Percentiles rank a stretch among this genome's conserved stretches.
Conservation (phyloP, 2,113 vertebrate species). For the Hyla sarda region DNA sequence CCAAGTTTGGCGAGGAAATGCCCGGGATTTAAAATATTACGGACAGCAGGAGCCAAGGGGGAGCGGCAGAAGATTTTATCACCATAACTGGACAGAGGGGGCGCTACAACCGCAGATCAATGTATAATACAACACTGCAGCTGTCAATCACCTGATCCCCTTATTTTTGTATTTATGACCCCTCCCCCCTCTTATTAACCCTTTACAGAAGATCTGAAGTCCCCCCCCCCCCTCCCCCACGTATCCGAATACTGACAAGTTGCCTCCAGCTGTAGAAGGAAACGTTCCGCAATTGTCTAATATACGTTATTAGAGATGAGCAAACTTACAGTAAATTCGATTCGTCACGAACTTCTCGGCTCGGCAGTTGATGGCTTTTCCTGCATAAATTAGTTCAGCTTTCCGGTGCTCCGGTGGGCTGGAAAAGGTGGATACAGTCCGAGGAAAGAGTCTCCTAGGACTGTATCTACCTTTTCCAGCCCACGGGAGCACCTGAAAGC, state of each 20-base stretch:
- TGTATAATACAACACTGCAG: too few species aligned
- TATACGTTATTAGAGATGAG: not conserved
- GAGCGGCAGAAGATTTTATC: too few species aligned
- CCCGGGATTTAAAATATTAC: not conserved
- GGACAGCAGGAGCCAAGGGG: not conserved
- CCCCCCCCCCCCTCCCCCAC: too few species aligned
- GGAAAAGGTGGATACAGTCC: too few species aligned
- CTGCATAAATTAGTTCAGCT: too few species aligned
- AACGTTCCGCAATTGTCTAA: not conserved
- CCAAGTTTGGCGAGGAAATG: slow-evolving; percentile 47
- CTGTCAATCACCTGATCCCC: not conserved
- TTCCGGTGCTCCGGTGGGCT: too few species aligned
- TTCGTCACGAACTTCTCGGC: too few species aligned
- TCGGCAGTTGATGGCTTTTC: too few species aligned
- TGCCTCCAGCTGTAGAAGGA: not conserved
- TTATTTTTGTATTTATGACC: not conserved
- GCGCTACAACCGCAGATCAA: not conserved
- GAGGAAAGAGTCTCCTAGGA: too few species aligned
- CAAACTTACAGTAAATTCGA: too few species aligned
- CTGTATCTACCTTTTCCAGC: too few species aligned
- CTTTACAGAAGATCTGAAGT: not conserved
- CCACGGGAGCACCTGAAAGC: too few species aligned
- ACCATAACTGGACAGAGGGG: not conserved
- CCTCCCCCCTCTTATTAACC: not conserved
- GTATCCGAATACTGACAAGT: not conserved